These are phyloP conservation scores for Eupsittula cactorum DNA, from an alignment of 2,113 vertebrate genomes.

Conservation along the genomic window DNA sequence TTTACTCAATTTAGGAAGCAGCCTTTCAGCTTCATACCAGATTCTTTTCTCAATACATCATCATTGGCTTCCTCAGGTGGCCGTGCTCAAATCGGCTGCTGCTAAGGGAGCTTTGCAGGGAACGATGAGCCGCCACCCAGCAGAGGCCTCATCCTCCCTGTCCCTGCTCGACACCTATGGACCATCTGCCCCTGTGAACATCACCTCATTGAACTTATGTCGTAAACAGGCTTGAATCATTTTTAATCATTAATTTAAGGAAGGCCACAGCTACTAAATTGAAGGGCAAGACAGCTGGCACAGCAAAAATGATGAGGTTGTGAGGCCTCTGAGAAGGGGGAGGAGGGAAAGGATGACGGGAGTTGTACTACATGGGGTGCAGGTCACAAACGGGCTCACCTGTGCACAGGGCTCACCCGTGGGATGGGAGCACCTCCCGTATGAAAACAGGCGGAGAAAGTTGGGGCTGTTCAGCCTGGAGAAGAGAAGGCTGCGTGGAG, in stretches of 20 bases:
- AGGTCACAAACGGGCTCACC: too few species aligned
- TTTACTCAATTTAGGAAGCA: neutral
- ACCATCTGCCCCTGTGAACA: neutral
- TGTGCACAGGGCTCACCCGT: too few species aligned
- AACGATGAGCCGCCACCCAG: neutral
- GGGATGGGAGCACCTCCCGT: too few species aligned
- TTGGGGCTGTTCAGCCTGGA: too few species aligned
- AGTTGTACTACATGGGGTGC: neutral
- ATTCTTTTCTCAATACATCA: conserved; percentile 1
- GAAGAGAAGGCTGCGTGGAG: too few species aligned
- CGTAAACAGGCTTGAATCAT: neutral
- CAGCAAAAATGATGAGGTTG: neutral
- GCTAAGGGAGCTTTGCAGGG: neutral
- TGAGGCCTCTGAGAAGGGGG: neutral
- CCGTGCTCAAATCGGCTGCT: neutral
- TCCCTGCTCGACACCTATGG: neutral
- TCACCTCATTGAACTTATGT: accelerated
- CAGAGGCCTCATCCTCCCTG: accelerated
- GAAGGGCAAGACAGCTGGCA: neutral
- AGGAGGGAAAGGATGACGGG: neutral
- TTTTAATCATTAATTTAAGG: neutral
- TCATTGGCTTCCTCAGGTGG: neutral
- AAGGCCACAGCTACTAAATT: neutral
- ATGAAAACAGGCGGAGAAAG: too few species aligned
- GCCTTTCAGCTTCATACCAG: neutral